phyloP scores from a whole-genome alignment of 2,797 vertebrate genomes.

The Telmatherina bonti region DNA sequence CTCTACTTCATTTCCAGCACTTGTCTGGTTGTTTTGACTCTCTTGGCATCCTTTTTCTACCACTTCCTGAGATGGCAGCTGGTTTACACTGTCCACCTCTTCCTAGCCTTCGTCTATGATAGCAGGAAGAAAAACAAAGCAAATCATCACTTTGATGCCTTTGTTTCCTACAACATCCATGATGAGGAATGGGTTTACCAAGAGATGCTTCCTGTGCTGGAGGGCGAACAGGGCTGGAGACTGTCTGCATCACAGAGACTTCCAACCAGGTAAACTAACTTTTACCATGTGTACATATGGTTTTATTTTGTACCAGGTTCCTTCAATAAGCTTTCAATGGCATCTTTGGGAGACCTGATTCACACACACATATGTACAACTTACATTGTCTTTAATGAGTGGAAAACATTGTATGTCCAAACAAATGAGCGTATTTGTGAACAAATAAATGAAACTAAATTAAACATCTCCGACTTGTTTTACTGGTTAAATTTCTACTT shows the following conservation, averaged over 20 bases:
- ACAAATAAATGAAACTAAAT: too few relatives aligned
- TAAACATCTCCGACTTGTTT: too few relatives aligned
- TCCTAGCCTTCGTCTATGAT: slow-evolving; percentile 64
- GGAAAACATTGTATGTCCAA: too few relatives aligned
- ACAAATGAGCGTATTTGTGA: too few relatives aligned
- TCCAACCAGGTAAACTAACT: slow-evolving; percentile 61
- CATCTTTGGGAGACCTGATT: too few relatives aligned
- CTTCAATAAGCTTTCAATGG: too few relatives aligned
- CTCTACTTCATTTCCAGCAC: slow-evolving; percentile 57
- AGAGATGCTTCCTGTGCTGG: slow-evolving; percentile 71
- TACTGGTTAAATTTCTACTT: too few relatives aligned
- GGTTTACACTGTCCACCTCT: slow-evolving; percentile 56
- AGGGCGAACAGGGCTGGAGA: slow-evolving; percentile 69
- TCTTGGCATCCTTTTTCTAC: slow-evolving; percentile 50
- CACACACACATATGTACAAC: too few relatives aligned
- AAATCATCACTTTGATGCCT: slow-evolving; percentile 65
- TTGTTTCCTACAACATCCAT: slow-evolving; percentile 73
- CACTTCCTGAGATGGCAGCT: slow-evolving; percentile 67
- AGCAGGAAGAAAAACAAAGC: slow-evolving; percentile 36
- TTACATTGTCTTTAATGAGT: too few relatives aligned
- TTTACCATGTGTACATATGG: too few relatives aligned
- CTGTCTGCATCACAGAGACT: slow-evolving; percentile 79
- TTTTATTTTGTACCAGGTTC: too few relatives aligned
- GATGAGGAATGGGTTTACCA: slow-evolving; percentile 72
- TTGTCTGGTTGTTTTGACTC: slow-evolving; percentile 40